phyloP scores from a whole-genome alignment of 2,888 invertebrate genomes.

The Andrena praecox region DNA sequence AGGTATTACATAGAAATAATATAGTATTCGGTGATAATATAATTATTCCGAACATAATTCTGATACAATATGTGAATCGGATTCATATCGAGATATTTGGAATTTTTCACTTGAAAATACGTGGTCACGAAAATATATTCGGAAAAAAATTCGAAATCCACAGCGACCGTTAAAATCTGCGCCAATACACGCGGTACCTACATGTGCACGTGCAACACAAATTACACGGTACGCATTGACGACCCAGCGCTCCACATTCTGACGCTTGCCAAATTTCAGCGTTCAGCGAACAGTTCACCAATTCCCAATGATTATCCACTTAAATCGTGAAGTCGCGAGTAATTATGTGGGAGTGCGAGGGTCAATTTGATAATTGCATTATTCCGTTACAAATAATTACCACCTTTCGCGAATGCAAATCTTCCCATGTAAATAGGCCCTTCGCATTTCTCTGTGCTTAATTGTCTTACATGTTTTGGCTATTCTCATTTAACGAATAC shows the following conservation, averaged over 20 bases:
- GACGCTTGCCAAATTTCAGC: slow-evolving; percentile 74
- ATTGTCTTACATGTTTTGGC: not conserved
- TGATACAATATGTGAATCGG: slow-evolving; percentile 1
- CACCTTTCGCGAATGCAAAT: slow-evolving; percentile 80
- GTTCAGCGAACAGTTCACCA: slow-evolving; percentile 67
- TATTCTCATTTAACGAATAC: not conserved
- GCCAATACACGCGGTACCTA: slow-evolving; percentile 36
- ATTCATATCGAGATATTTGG: slow-evolving; percentile 3
- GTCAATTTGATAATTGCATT: slow-evolving; percentile 83
- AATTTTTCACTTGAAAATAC: not conserved
- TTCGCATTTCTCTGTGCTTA: slow-evolving; percentile 15
- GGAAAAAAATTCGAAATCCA: slow-evolving; percentile 17
- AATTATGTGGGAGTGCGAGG: slow-evolving; percentile 78
- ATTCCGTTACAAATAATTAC: slow-evolving; percentile 80
- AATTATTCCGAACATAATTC: too few species aligned
- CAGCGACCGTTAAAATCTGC: slow-evolving; percentile 49
- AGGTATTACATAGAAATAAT: too few species aligned
- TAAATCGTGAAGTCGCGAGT: slow-evolving; percentile 76
- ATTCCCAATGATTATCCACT: slow-evolving; percentile 82
- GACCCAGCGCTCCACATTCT: slow-evolving; percentile 74
- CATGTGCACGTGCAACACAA: slow-evolving; percentile 61
- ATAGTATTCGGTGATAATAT: too few species aligned
- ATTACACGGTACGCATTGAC: slow-evolving; percentile 75
- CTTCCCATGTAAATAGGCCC: slow-evolving; percentile 44
- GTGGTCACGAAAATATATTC: slow-evolving; percentile 2